phyloP scores from a whole-genome alignment of 2,888 invertebrate species.

The Leptinotarsa peninsularis region DNA sequence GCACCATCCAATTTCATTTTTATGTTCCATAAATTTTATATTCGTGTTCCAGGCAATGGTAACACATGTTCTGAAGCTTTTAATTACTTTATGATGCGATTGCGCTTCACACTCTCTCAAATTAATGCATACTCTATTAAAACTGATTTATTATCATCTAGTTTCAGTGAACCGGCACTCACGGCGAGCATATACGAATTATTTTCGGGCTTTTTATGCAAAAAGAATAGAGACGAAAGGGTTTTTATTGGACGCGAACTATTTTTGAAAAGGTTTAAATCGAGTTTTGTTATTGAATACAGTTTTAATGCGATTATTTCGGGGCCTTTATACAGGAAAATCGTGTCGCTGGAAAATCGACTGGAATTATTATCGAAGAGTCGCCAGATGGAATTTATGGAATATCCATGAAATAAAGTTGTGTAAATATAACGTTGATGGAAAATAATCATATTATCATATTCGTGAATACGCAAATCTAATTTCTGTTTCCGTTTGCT shows the following conservation, averaged over 20 bases:
- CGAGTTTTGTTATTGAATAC: conserved; percentile 9
- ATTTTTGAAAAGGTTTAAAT: conserved; percentile 9
- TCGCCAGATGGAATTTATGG: background rate
- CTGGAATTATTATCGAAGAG: background rate
- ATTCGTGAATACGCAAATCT: background rate
- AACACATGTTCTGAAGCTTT: conserved; percentile 8
- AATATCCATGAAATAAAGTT: background rate
- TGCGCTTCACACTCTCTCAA: conserved; percentile 18
- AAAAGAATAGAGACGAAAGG: background rate
- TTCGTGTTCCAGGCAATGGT: background rate
- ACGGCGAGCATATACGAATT: conserved; percentile 2
- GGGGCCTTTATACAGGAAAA: background rate
- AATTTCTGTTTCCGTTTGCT: background rate
- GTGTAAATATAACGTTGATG: background rate
- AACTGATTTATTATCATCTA: conserved; percentile 16
- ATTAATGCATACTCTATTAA: conserved; percentile 17
- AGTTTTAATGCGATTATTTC: conserved; percentile 5
- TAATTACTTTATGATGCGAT: conserved; percentile 20
- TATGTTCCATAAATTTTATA: conserved; percentile 20
- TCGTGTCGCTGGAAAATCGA: background rate
- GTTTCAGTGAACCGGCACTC: conserved; percentile 17
- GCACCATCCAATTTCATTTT: conserved; percentile 18
- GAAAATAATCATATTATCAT: background rate
- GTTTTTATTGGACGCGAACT: conserved; percentile 2
- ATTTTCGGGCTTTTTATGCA: conserved; percentile 11